A percentile compares a stretch with the other conserved stretches of the same genome.
phyloP scores from a whole-genome alignment of 2,797 vertebrate genomes.

The Falco concolor region DNA sequence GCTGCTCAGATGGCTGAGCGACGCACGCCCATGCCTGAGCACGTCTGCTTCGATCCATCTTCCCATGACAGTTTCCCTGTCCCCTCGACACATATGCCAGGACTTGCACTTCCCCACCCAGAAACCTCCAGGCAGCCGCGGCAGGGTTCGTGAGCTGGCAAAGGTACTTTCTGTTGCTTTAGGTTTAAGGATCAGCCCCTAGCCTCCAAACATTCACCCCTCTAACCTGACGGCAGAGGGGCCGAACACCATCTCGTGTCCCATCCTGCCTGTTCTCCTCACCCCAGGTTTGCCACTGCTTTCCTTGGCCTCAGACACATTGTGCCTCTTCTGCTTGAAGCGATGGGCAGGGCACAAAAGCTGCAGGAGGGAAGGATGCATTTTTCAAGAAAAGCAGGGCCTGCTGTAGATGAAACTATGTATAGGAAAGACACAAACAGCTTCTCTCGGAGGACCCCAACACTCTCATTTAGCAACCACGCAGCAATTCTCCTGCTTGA shows the following conservation, averaged over 20 bases:
- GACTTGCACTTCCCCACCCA: constrained; percentile 28
- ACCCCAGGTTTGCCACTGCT: neutral
- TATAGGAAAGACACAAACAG: neutral
- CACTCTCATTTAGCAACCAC: neutral
- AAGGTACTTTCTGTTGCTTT: neutral
- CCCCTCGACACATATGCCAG: neutral
- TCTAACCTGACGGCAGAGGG: neutral
- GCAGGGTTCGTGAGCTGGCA: neutral
- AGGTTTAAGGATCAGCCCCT: neutral
- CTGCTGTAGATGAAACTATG: neutral
- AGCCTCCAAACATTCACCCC: neutral
- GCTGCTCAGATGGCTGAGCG: neutral
- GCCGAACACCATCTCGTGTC: neutral
- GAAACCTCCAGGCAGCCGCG: neutral
- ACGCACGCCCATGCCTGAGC: neutral
- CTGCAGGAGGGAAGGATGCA: neutral
- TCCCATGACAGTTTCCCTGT: neutral
- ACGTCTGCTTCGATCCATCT: constrained; percentile 3
- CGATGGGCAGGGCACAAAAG: neutral
- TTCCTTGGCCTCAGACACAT: neutral
- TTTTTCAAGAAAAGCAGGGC: neutral
- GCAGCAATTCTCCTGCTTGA: neutral
- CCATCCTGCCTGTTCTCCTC: neutral
- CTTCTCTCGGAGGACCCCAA: neutral
- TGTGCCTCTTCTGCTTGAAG: neutral